phyloP scores from a whole-genome alignment of 2,113 vertebrate genomes.

The Rhinogobius similis region DNA sequence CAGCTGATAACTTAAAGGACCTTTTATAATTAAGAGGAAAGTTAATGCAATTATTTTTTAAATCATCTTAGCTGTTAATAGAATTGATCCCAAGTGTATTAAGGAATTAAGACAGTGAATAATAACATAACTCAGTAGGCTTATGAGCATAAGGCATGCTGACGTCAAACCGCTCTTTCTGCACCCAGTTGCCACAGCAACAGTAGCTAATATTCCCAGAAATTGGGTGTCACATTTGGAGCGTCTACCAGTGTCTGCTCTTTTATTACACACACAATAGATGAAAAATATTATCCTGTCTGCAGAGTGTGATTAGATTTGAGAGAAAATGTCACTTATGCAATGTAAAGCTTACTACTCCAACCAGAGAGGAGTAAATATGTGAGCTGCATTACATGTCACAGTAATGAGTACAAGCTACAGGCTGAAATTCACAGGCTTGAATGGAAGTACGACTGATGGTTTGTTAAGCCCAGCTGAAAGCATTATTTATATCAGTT shows the following conservation, averaged over 20 bases:
- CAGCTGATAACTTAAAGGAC: background rate
- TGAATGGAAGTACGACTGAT: constrained; percentile 17
- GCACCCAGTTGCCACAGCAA: constrained; percentile 79
- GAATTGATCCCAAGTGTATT: constrained; percentile 24
- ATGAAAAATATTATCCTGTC: constrained; percentile 51
- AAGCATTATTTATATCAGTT: constrained; percentile 1
- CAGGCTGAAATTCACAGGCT: constrained; percentile 9
- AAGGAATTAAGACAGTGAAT: constrained; percentile 26
- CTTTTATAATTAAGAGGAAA: background rate
- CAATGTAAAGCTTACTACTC: constrained; percentile 30
- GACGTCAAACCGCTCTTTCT: constrained; percentile 67
- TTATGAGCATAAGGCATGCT: constrained; percentile 63
- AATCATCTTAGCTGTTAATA: constrained; percentile 3
- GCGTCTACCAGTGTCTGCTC: constrained; percentile 71
- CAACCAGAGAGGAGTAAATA: constrained; percentile 11
- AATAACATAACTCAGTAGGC: constrained; percentile 66
- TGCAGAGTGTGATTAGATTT: constrained; percentile 52
- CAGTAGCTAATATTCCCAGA: constrained; percentile 76
- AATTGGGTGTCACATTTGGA: constrained; percentile 78
- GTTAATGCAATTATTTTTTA: background rate
- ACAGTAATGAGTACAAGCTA: constrained; percentile 14
- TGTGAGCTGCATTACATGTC: constrained; percentile 16
- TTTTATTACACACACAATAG: constrained; percentile 64
- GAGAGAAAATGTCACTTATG: constrained; percentile 41
- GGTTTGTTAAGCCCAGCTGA: background rate